Conservation (phyloP, 2,888 invertebrate species). For the Drosophila nr. perissopoda region DNA sequence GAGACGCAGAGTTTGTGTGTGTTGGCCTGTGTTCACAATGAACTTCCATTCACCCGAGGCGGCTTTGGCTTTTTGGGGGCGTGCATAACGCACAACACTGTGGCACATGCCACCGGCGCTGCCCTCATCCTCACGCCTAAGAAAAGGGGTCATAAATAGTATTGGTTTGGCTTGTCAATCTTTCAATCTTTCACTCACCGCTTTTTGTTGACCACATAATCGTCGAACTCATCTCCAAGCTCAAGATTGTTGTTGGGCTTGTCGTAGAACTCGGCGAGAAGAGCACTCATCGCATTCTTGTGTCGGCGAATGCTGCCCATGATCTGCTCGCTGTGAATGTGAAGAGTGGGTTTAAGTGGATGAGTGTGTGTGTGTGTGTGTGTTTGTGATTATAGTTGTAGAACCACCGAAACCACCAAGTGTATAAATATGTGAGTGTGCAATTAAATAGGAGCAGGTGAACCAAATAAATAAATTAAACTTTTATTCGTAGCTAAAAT, state of each 20-base stretch:
- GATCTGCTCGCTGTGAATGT: constrained; percentile 87
- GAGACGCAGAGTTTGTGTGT: constrained; percentile 92
- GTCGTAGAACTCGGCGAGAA: constrained; percentile 90
- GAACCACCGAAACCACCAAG: constrained; percentile 58
- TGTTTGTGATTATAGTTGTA: constrained; percentile 11
- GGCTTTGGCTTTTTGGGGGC: constrained; percentile 92
- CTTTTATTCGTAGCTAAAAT: constrained; percentile 57
- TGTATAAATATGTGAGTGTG: constrained; percentile 40
- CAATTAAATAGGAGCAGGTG: constrained; percentile 41
- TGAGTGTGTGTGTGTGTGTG: constrained; percentile 20
- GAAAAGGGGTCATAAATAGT: constrained; percentile 22
- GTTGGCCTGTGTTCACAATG: constrained; percentile 93
- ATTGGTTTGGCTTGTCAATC: background rate
- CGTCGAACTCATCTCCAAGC: constrained; percentile 82
- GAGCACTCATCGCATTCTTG: constrained; percentile 89
- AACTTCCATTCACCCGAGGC: constrained; percentile 94
- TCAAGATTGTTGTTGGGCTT: constrained; percentile 83
- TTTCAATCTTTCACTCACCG: constrained; percentile 62
- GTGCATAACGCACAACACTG: constrained; percentile 91
- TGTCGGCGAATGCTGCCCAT: constrained; percentile 88
- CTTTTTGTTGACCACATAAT: constrained; percentile 77
- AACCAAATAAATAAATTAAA: constrained; percentile 58
- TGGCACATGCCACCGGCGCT: constrained; percentile 91
- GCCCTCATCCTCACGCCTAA: constrained; percentile 88
- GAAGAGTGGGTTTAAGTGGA: constrained; percentile 17